phyloP scores from a whole-genome alignment of 2,888 invertebrate species.

The Drosophila ustulata region DNA sequence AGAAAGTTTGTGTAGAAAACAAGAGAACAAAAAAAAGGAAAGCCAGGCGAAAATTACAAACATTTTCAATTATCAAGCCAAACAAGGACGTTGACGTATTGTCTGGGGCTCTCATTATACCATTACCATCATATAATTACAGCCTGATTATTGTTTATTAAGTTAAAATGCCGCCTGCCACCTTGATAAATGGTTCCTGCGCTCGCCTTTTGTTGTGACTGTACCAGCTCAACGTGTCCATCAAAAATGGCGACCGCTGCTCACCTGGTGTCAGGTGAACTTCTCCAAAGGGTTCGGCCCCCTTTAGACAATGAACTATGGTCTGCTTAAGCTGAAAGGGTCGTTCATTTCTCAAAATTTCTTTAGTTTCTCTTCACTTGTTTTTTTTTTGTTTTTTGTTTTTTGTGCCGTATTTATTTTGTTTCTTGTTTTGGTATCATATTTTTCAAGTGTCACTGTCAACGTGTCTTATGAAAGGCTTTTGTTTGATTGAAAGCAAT shows the following conservation, averaged over 20 bases:
- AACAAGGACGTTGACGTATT: constrained; percentile 70
- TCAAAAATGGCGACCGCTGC: constrained; percentile 43
- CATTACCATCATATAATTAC: constrained; percentile 75
- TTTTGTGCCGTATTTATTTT: not conserved
- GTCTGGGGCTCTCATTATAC: constrained; percentile 70
- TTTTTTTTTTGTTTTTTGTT: constrained; percentile 10
- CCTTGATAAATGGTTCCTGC: constrained; percentile 61
- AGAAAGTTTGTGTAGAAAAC: constrained; percentile 65
- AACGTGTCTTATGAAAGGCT: constrained; percentile 53
- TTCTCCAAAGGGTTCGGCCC: constrained; percentile 55
- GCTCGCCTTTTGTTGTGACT: constrained; percentile 51
- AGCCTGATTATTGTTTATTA: constrained; percentile 78
- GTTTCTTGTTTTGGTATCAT: constrained; percentile 26
- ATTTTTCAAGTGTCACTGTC: constrained; percentile 74
- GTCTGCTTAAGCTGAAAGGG: constrained; percentile 9
- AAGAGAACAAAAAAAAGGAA: constrained; percentile 39
- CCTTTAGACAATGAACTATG: constrained; percentile 15
- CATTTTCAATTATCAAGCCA: constrained; percentile 77
- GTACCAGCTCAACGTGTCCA: constrained; percentile 50
- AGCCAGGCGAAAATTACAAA: constrained; percentile 71
- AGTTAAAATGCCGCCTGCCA: constrained; percentile 63
- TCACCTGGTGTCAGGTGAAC: constrained; percentile 52
- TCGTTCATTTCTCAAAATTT: constrained; percentile 39
- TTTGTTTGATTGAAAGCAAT: constrained; percentile 55
- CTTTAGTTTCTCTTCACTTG: constrained; percentile 32